Evolutionary conservation across 1,140 invertebrate genomes (phyloP), one percentile per base, ranked within the genome.

Genomic region (Meloidogyne chitwoodi): DNA sequence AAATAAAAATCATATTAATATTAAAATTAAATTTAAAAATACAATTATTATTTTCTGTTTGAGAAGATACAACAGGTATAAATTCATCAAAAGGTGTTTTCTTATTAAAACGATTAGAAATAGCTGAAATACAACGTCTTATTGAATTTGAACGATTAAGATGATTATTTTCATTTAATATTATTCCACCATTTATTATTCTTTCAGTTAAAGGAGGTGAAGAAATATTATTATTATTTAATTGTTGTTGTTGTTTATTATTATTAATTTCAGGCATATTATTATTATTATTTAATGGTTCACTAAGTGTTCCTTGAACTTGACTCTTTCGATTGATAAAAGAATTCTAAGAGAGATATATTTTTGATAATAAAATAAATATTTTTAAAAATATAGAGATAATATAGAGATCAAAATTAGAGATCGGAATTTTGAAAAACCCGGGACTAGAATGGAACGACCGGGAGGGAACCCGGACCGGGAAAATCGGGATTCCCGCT

Each of bases 41-140:
- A 70, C 68, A 44, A 56, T 70, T 61, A 24, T 70, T 56, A 56
- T 73, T 64, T 61, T 73, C 71, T 22, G 56, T 64, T 24, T 63
- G 56, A 61, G 61, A 31, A n/a, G 19, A n/a, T n/a, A n/a, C 2
- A 56, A 56, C 48, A 56, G 48, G 19, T 19, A 19, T 56, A 56
- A 56, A 56, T n/a, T 56, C 48, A 6, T 56, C 48, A 56, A 56
- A 56, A n/a, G 48, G 48, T 8, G 48, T 0, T 73, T 75, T 75
- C 19, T 48, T n/a, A n/a, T n/a, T 44, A 8, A 74, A 69, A 1
- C 69, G 69, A 71, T 26, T 75, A 16, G 74, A 75, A 26, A 75
- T 38, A n/a, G 74, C 65, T 31, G 74, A 75, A 75, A 75, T 68
- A 27, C 67, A 70, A 38, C 74, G 74, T 74, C 64, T 31, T 29